These are phyloP conservation scores for Empidonax alnorum DNA, from an alignment of 2,113 vertebrate genomes.

Conservation along the genomic window DNA sequence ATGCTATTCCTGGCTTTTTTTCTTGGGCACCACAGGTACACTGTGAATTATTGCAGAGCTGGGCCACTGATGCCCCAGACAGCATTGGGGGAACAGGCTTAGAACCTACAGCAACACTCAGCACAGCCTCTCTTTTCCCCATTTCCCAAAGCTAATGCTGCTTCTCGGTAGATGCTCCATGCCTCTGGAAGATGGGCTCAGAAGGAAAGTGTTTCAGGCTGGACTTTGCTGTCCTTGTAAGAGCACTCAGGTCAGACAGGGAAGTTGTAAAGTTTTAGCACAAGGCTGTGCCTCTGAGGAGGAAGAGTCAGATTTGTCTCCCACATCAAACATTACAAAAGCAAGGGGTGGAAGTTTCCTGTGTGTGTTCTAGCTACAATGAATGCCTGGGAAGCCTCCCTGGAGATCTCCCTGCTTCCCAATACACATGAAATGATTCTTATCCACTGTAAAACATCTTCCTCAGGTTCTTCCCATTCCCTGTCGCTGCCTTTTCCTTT, in stretches of 20 bases:
- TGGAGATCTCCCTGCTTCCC: background rate
- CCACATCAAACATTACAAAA: fast-evolving
- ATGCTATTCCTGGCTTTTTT: background rate
- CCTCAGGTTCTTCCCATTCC: background rate
- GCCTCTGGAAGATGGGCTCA: background rate
- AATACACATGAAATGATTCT: background rate
- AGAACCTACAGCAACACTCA: background rate
- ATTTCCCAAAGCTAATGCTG: background rate
- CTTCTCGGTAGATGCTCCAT: background rate
- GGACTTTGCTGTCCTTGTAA: background rate
- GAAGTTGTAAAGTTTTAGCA: background rate
- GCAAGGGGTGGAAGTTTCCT: background rate
- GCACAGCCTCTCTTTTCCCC: background rate
- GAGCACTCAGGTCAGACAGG: background rate
- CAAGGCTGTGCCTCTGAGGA: background rate
- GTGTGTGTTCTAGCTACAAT: background rate
- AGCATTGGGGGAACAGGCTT: fast-evolving
- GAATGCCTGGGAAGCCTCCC: background rate
- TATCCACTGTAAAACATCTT: background rate
- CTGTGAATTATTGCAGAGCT: background rate
- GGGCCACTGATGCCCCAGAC: background rate
- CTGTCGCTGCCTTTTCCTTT: background rate
- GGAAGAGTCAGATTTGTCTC: background rate
- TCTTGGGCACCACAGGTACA: background rate
- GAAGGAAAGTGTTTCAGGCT: background rate